Percentiles rank a stretch among this genome's conserved stretches.
Evolutionary conservation across 1,140 invertebrate species (phyloP).

Genomic region (Melanaphis sacchari): DNA sequence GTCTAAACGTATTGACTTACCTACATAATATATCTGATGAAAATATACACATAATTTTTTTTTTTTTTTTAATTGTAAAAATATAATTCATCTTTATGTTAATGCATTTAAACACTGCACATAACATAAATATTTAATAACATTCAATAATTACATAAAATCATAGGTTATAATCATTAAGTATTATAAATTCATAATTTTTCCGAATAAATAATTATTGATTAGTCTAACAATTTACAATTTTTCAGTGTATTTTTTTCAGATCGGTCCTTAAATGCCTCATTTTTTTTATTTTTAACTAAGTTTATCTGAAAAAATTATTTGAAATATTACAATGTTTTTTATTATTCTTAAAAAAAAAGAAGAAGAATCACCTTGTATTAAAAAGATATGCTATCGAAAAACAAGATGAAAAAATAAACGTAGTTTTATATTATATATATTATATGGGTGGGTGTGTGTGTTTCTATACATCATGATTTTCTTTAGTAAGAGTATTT

Average conservation of each 20-base stretch:
- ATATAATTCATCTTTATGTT: not conserved
- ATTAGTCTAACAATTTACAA: not conserved
- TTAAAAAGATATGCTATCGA: not conserved
- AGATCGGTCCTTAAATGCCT: not conserved
- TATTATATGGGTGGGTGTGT: too few species aligned
- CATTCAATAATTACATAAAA: not conserved
- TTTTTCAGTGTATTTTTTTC: not conserved
- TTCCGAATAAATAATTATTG: not conserved
- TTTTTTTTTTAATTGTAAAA: not conserved
- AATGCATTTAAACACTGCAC: not conserved
- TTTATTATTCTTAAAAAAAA: not conserved
- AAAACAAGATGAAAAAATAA: not conserved
- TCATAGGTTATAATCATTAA: not conserved
- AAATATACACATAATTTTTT: not conserved
- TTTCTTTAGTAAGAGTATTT: slow-evolving; percentile 9
- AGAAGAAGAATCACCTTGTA: not conserved
- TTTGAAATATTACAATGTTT: not conserved
- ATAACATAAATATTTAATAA: not conserved
- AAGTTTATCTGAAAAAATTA: not conserved
- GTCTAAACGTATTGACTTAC: too few species aligned
- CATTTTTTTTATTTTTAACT: not conserved
- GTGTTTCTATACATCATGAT: slow-evolving; percentile 20
- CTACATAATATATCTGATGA: not conserved
- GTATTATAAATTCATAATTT: not conserved
- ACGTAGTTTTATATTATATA: not conserved